Percentiles rank a stretch among this genome's conserved stretches.
phyloP scores from a whole-genome alignment of 2,797 vertebrate genomes.

The Mus minutoides region DNA sequence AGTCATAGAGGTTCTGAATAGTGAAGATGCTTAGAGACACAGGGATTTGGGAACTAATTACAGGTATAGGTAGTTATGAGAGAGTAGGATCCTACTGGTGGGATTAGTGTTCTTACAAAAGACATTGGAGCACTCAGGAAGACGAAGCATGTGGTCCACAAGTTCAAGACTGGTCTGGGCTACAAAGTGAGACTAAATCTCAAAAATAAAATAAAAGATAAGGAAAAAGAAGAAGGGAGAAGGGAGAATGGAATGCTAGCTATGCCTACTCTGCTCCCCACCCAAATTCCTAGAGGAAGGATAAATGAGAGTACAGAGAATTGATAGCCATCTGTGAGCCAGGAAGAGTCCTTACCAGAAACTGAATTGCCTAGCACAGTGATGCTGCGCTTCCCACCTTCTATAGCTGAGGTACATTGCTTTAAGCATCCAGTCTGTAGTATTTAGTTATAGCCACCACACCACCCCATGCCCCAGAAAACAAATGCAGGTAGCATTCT shows the following conservation, averaged over 20 bases:
- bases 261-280: background rate
- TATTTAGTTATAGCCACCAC: background rate
- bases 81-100: background rate
- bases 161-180: background rate
- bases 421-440: background rate
- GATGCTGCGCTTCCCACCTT: background rate
- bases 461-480: background rate
- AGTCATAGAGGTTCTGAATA: background rate
- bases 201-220: background rate
- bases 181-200: background rate
- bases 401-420: background rate
- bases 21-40: background rate
- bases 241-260: background rate
- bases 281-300: background rate
- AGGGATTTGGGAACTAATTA: background rate
- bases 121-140: background rate
- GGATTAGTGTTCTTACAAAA: background rate
- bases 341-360: background rate
- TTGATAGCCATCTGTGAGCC: background rate
- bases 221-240: no score
- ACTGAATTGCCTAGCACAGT: background rate
- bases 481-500: background rate
- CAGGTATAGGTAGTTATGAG: background rate
- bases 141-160: background rate
- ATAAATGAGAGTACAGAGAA: background rate